These are phyloP conservation scores for Speoplatyrhinus poulsoni DNA, from an alignment of 2,113 vertebrate genomes.

Conservation along the genomic window DNA sequence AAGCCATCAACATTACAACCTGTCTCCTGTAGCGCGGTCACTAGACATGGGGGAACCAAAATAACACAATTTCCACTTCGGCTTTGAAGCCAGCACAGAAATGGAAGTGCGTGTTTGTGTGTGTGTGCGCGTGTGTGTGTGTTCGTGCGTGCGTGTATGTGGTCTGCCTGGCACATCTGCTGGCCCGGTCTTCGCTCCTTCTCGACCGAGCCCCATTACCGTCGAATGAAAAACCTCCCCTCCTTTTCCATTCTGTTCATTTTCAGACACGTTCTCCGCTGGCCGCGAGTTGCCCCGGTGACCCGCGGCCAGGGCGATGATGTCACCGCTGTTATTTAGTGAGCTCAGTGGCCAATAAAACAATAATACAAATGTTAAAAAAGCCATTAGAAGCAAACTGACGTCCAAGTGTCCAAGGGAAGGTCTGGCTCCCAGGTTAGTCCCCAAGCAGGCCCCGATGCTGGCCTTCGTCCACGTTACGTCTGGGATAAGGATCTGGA, in stretches of 20 bases:
- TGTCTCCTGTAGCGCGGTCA: background rate
- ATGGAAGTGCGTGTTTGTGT: conserved; percentile 31
- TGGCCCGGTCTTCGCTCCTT: conserved; percentile 25
- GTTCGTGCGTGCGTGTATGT: background rate
- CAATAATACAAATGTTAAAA: conserved; percentile 41
- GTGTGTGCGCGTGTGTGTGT: conserved; percentile 26
- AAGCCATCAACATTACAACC: background rate
- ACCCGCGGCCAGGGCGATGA: conserved; percentile 60
- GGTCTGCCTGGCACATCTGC: conserved; percentile 10
- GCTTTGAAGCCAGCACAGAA: conserved; percentile 17
- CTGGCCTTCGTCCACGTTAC: conserved; percentile 21
- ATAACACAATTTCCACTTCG: background rate
- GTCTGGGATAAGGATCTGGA: conserved; percentile 34
- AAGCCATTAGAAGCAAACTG: conserved; percentile 7
- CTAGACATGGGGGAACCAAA: background rate
- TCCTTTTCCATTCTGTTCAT: conserved; percentile 37
- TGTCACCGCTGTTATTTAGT: conserved; percentile 73
- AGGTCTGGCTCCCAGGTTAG: conserved; percentile 34
- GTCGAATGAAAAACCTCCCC: conserved; percentile 26
- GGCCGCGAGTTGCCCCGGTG: conserved; percentile 45
- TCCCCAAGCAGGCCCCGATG: conserved; percentile 8
- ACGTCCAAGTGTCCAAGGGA: conserved; percentile 64
- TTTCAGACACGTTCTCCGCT: conserved; percentile 42
- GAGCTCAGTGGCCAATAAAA: conserved; percentile 71
- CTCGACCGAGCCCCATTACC: conserved; percentile 50